These are phyloP conservation scores for Oncopodura yosiiana DNA, from an alignment of 1,140 invertebrate genomes.

Conservation along the genomic window DNA sequence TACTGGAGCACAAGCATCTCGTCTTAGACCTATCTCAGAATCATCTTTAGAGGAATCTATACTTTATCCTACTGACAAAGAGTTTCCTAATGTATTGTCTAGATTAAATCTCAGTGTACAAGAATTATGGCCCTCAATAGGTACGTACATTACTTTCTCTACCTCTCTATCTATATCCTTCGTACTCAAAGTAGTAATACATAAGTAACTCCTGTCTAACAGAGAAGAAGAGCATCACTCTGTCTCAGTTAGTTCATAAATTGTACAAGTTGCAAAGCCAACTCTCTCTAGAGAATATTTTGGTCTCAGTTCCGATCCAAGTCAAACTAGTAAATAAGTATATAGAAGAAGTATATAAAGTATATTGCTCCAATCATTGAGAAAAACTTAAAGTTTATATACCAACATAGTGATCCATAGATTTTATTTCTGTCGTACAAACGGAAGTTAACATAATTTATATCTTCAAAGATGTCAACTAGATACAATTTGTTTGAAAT, in stretches of 20 bases:
- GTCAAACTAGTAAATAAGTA: too few species aligned
- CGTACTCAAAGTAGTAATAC: background rate
- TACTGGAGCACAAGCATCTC: background rate
- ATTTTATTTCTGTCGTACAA: too few species aligned
- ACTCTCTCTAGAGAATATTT: background rate
- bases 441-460: too few species aligned
- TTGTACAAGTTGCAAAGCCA: background rate
- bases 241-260: background rate
- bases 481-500: conserved; percentile 3
- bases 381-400: too few species aligned
- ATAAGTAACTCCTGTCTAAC: too few species aligned
- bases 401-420: too few species aligned
- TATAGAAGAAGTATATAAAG: too few species aligned
- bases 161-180: background rate
- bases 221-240: background rate
- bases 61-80: conserved; percentile 54
- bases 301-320: conserved; percentile 1
- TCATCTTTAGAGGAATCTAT: conserved; percentile 51
- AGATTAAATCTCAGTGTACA: conserved; percentile 50
- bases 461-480: too few species aligned
- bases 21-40: background rate
- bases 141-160: conserved; percentile 46
- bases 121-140: conserved; percentile 68
- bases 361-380: background rate
- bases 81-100: conserved; percentile 67